Conservation (phyloP, 2,113 vertebrate species). For the Equus przewalskii region DNA sequence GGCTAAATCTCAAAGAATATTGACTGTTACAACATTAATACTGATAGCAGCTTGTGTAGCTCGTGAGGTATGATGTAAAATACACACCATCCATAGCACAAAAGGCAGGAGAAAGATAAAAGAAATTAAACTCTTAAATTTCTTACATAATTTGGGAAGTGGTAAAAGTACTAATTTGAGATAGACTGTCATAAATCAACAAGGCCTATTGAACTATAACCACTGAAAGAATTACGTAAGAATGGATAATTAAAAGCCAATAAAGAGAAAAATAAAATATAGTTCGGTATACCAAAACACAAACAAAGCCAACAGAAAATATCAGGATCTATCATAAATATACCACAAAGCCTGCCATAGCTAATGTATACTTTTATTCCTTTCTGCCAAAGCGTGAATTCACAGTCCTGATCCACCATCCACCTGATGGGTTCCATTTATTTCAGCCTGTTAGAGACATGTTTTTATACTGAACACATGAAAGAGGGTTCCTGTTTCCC, state of each 20-base stretch:
- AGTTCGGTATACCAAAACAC: background rate
- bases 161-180: background rate
- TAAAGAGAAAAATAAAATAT: background rate
- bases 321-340: background rate
- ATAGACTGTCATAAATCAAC: background rate
- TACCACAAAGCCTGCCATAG: background rate
- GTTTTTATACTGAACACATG: background rate
- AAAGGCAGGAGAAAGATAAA: background rate
- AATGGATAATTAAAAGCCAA: background rate
- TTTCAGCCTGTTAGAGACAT: background rate
- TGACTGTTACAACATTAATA: background rate
- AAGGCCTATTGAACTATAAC: background rate
- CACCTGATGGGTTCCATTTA: background rate
- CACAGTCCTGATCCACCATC: slow-evolving; percentile 19
- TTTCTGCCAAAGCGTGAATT: slow-evolving; percentile 42
- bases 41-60: background rate
- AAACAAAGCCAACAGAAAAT: background rate
- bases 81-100: background rate
- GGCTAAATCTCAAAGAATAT: background rate
- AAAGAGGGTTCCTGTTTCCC: background rate
- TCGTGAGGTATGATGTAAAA: background rate
- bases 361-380: slow-evolving; percentile 44
- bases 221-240: background rate
- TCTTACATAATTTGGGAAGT: background rate
- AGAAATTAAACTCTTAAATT: background rate